A percentile compares a stretch with the other conserved stretches of the same genome.
These are phyloP conservation scores for Myanophis thanlyinensis DNA, from an alignment of 2,113 vertebrate genomes.

Conservation along the genomic window DNA sequence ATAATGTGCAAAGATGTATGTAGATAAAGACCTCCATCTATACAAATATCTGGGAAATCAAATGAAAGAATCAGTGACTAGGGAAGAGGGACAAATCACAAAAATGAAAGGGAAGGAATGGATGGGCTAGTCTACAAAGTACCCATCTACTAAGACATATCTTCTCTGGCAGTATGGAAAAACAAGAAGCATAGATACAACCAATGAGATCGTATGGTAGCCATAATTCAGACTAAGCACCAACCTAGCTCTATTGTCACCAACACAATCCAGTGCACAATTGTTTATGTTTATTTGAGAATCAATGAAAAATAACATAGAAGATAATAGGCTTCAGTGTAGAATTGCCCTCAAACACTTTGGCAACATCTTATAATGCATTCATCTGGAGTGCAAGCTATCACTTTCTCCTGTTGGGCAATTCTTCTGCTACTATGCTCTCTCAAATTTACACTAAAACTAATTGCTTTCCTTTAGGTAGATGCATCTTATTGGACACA, in stretches of 20 bases:
- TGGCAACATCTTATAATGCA: not conserved
- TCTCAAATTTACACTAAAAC: not conserved
- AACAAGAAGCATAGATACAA: not conserved
- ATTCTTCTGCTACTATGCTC: not conserved
- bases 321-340: not conserved
- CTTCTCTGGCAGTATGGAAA: not conserved
- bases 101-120: not conserved
- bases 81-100: not conserved
- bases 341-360: not conserved
- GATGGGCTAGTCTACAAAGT: not conserved
- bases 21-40: not conserved
- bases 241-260: not conserved
- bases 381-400: not conserved
- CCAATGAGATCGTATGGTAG: not conserved
- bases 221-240: not conserved
- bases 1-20: not conserved
- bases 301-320: not conserved
- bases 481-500: not conserved
- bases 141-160: not conserved
- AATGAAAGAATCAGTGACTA: not conserved
- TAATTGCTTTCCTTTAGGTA: not conserved
- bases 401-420: not conserved
- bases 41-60: not conserved
- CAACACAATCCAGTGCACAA: not conserved
- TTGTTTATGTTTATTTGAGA: not conserved